Percentiles rank a stretch among this genome's conserved stretches.
These are phyloP conservation scores for Trachops cirrhosus DNA, from an alignment of 2,797 vertebrate genomes.

Conservation along the genomic window DNA sequence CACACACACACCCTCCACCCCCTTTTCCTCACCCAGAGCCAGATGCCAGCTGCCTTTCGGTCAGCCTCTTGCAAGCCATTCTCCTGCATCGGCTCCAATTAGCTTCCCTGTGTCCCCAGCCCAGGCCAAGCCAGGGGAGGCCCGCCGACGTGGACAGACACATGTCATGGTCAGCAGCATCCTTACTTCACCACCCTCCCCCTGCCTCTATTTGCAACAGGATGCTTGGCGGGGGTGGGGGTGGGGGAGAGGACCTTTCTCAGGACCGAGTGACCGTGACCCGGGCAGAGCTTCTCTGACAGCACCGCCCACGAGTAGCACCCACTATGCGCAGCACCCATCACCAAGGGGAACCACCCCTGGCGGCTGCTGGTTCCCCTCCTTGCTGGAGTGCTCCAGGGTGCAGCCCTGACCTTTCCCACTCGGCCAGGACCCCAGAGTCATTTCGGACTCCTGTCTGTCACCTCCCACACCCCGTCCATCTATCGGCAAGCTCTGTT, in stretches of 20 bases:
- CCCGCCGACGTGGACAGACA: background rate
- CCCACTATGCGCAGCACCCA: rapidly evolving
- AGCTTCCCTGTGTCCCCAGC: background rate
- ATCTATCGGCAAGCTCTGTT: background rate
- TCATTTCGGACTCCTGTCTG: background rate
- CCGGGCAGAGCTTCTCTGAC: background rate
- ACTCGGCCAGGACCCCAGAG: background rate
- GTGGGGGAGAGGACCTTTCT: rapidly evolving
- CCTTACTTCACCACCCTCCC: background rate
- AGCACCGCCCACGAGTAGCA: too few species aligned
- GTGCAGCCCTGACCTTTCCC: background rate
- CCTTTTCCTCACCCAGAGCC: background rate
- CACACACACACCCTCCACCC: background rate
- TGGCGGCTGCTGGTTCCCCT: background rate
- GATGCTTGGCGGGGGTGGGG: background rate
- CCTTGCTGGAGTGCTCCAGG: background rate
- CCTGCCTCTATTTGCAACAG: background rate
- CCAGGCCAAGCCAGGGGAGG: background rate
- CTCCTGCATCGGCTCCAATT: background rate
- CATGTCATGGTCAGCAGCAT: background rate
- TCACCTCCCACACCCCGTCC: background rate
- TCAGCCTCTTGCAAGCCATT: background rate
- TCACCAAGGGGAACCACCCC: background rate
- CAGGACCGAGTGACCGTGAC: background rate
- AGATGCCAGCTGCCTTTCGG: background rate